Evolutionary conservation across 2,113 vertebrate species (phyloP), one percentile per base, ranked within the genome.

Genomic region (Upupa epops): DNA sequence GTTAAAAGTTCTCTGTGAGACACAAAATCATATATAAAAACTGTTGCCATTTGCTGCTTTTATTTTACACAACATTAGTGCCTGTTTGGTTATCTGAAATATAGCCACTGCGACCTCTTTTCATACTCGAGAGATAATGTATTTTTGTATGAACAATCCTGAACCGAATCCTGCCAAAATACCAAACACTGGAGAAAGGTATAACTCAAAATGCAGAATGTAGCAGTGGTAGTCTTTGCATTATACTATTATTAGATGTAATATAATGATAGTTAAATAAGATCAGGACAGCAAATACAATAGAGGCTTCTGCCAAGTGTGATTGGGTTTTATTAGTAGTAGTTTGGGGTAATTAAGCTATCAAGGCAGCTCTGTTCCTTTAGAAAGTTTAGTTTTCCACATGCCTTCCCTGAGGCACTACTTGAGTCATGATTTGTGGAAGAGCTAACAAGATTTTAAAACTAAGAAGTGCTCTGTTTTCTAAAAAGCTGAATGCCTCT

Each of bases 391-490:
- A 86, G 76, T 69, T 88, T 93, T 93, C 71, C 59, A 59, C 24
- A 75, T 40, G 60, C 61, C 71, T 93, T 48, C 61, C 46, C 32
- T 4, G 11, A 66, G 55, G 24, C 34, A 91, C 55, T 92, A 86
- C 29, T 93, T 76, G 77, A 95, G 94, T 91, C 65, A 87, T 80
- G 88, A 84, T 64, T 59, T 51, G 3, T 31, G 13, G 81, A 86
- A 95, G 90, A 97, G 86, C 87, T 95, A 93, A 90, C 70, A 91
- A 92, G 83, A 81, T 78, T 94, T 94, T 68, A 61, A 76, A 85
- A 59, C 70, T 78, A 26, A n/a, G 21, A 91, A 79, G 40, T 69
- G 61, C 81, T 96, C 79, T 87, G 37, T 89, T 91, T 91, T 83
- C 72, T 83, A 60, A 93, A 75, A 94, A 83, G 36, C 66, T 84